phyloP scores from a whole-genome alignment of 2,888 invertebrate genomes.

The Noctua janthina region DNA sequence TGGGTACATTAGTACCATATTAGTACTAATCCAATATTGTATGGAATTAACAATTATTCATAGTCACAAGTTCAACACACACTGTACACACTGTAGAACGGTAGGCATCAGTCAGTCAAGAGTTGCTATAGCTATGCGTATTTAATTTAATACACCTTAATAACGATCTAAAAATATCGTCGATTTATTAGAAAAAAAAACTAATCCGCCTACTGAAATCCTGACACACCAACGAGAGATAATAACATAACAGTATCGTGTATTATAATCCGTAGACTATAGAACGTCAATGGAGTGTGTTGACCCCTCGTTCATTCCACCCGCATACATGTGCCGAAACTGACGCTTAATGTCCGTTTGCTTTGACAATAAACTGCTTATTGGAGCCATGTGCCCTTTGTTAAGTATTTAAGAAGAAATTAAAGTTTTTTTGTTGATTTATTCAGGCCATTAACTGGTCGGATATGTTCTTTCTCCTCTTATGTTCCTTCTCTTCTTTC shows the following conservation, averaged over 20 bases:
- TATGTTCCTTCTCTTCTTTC: neutral
- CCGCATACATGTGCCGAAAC: constrained; percentile 68
- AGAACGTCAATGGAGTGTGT: constrained; percentile 59
- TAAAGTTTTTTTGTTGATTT: constrained; percentile 4
- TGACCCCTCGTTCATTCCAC: constrained; percentile 69
- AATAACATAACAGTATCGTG: constrained; percentile 58
- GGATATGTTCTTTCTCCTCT: neutral
- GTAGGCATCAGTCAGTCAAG: no score
- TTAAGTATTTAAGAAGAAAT: constrained; percentile 47
- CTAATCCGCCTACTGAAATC: constrained; percentile 39
- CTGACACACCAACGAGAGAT: constrained; percentile 16
- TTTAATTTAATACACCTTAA: neutral
- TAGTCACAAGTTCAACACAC: no score
- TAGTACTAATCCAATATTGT: no score
- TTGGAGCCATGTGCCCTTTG: constrained; percentile 61
- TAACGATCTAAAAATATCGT: neutral
- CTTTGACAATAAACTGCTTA: constrained; percentile 64
- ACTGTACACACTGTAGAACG: no score
- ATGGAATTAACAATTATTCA: no score
- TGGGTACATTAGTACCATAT: no score
- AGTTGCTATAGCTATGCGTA: neutral
- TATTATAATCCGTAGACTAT: constrained; percentile 54
- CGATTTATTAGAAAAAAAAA: neutral
- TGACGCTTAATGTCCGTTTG: constrained; percentile 52
- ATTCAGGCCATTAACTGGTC: neutral